Conservation (phyloP, 2,888 invertebrate genomes). For the Drosophila subquinaria region DNA sequence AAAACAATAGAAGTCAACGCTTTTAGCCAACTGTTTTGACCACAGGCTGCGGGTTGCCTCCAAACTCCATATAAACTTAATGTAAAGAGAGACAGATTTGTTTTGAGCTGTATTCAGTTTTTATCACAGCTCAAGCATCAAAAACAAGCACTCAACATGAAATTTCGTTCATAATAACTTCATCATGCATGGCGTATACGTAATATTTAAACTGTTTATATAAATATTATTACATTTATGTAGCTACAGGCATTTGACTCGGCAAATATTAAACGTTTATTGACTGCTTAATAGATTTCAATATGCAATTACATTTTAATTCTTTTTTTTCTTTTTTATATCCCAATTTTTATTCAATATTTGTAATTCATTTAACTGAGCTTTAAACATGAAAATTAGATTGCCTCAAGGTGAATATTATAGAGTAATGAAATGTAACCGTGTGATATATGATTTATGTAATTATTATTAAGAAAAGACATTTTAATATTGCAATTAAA, state of each 20-base stretch:
- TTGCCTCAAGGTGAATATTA: background rate
- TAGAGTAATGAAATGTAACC: background rate
- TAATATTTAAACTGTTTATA: slow-evolving; percentile 14
- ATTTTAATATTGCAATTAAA: too few relatives aligned
- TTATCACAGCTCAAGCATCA: slow-evolving; percentile 32
- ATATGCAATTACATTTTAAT: slow-evolving; percentile 54
- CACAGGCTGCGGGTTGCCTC: slow-evolving; percentile 37
- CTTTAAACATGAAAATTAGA: slow-evolving; percentile 15
- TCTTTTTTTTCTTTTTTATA: slow-evolving; percentile 22
- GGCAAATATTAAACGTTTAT: slow-evolving; percentile 51
- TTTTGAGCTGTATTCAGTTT: slow-evolving; percentile 1
- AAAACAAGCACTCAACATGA: slow-evolving; percentile 23
- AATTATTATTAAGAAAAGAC: background rate
- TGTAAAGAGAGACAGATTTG: background rate
- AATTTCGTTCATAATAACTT: background rate
- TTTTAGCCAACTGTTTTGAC: slow-evolving; percentile 16
- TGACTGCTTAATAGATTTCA: slow-evolving; percentile 46
- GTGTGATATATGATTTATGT: background rate
- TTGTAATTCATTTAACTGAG: slow-evolving; percentile 65
- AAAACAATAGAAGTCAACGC: slow-evolving; percentile 29
- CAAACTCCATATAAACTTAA: background rate
- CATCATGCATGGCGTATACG: slow-evolving; percentile 11
- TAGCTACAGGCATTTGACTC: slow-evolving; percentile 26
- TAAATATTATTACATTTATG: slow-evolving; percentile 18
- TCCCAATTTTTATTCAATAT: slow-evolving; percentile 58